phyloP scores from a whole-genome alignment of 1,140 invertebrate genomes.

The Drosophila nannoptera region DNA sequence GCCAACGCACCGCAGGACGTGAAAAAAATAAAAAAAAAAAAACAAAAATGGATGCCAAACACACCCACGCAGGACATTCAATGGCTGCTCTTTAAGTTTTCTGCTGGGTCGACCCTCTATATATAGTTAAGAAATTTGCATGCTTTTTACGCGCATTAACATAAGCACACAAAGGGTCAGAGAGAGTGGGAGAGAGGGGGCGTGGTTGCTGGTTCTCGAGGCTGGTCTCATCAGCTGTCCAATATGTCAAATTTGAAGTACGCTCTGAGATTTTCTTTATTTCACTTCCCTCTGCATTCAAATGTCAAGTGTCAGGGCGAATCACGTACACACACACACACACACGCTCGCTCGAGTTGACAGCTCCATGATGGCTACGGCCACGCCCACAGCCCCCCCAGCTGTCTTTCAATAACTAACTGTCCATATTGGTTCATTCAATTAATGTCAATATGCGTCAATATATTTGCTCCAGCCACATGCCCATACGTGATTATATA shows the following conservation, averaged over 20 bases:
- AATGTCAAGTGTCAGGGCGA: slow-evolving; percentile 70
- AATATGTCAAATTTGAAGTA: slow-evolving; percentile 69
- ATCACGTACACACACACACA: slow-evolving; percentile 12
- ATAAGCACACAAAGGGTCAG: slow-evolving; percentile 54
- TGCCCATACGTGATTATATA: background rate
- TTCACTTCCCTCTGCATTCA: slow-evolving; percentile 27
- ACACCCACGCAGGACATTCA: slow-evolving; percentile 32
- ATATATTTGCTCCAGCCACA: slow-evolving; percentile 4
- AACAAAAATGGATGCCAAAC: background rate
- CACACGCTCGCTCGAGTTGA: slow-evolving; percentile 28
- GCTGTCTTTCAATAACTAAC: slow-evolving; percentile 46
- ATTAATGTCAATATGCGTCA: slow-evolving; percentile 62
- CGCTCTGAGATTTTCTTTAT: slow-evolving; percentile 29
- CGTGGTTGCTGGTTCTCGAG: slow-evolving; percentile 5
- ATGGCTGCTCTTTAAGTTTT: slow-evolving; percentile 32
- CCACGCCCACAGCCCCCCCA: background rate
- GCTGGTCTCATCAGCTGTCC: slow-evolving; percentile 42
- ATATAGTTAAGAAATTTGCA: slow-evolving; percentile 61
- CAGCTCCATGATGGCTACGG: slow-evolving; percentile 17
- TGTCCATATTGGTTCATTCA: slow-evolving; percentile 67
- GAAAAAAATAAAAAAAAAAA: background rate
- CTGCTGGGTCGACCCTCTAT: slow-evolving; percentile 15
- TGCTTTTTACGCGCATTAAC: slow-evolving; percentile 72
- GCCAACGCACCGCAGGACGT: slow-evolving; percentile 59
- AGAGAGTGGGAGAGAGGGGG: background rate